Evolutionary conservation across 2,797 vertebrate genomes (phyloP).

Genomic region (Tadarida brasiliensis): DNA sequence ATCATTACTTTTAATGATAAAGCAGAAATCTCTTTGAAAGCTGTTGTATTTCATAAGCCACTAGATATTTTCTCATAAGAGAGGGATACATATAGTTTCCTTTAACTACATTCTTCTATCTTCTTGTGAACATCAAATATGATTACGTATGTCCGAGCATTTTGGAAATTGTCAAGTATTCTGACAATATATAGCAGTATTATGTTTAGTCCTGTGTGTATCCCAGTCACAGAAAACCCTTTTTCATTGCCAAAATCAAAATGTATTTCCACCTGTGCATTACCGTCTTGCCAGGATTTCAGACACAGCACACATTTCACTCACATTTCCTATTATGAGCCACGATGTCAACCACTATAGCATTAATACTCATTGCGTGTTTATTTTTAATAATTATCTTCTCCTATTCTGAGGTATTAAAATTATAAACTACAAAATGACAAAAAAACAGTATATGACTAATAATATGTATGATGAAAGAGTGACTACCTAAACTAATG

Average conservation of each 20-base stretch:
- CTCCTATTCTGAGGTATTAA: neutral
- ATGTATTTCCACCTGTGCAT: slow-evolving; percentile 7
- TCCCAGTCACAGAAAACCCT: slow-evolving; percentile 11
- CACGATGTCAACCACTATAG: neutral
- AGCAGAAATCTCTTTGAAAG: slow-evolving; percentile 43
- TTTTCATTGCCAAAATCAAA: neutral
- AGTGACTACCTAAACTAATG: neutral
- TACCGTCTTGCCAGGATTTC: neutral
- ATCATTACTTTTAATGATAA: slow-evolving; percentile 38
- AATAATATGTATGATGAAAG: neutral
- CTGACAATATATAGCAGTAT: neutral
- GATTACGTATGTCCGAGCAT: neutral
- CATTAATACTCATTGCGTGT: neutral
- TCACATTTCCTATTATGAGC: neutral
- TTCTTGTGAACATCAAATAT: neutral
- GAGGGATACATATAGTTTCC: neutral
- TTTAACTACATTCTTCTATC: neutral
- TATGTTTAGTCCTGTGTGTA: slow-evolving; percentile 28
- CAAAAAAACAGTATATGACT: neutral
- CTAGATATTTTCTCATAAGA: slow-evolving; percentile 15
- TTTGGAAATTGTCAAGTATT: slow-evolving; percentile 48
- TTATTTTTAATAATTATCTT: neutral
- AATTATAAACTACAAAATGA: slow-evolving; percentile 10
- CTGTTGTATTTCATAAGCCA: neutral
- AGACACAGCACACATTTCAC: neutral